A percentile compares a stretch with the other conserved stretches of the same genome.
phyloP scores from a whole-genome alignment of 64 coral and sea anemone genomes.

The Platygyra sinensis region DNA sequence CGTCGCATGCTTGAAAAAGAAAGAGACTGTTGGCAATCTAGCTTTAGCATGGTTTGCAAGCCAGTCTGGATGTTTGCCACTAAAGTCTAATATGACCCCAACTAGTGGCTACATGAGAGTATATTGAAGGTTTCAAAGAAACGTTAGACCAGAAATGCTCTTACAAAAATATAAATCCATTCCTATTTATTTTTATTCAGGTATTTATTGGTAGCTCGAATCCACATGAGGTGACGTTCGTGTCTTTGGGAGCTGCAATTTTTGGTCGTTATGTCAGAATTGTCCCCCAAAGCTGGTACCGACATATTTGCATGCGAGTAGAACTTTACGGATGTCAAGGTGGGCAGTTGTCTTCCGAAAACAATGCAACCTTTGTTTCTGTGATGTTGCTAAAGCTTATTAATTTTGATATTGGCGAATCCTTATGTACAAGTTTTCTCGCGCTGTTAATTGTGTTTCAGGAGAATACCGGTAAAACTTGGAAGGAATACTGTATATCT shows the following conservation, averaged over 20 bases:
- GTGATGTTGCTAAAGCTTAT: too few relatives aligned
- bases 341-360: neutral
- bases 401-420: neutral
- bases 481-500: too few relatives aligned
- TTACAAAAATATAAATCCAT: too few relatives aligned
- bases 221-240: neutral
- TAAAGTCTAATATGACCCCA: too few relatives aligned
- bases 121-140: neutral
- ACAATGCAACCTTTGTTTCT: too few relatives aligned
- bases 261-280: conserved; percentile 23
- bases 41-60: too few relatives aligned
- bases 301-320: conserved; percentile 55
- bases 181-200: neutral
- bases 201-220: conserved; percentile 42
- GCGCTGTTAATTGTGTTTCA: too few relatives aligned
- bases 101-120: neutral
- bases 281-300: conserved; percentile 33
- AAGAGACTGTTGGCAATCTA: too few relatives aligned
- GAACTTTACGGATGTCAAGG: conserved; percentile 60
- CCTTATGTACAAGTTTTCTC: neutral
- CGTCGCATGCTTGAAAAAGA: too few relatives aligned
- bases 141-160: too few relatives aligned
- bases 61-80: too few relatives aligned
- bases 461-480: too few relatives aligned
- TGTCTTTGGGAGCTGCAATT: conserved; percentile 4